Evolutionary conservation across 1,140 invertebrate genomes (phyloP).

Genomic region (Medauroidea extradentata): DNA sequence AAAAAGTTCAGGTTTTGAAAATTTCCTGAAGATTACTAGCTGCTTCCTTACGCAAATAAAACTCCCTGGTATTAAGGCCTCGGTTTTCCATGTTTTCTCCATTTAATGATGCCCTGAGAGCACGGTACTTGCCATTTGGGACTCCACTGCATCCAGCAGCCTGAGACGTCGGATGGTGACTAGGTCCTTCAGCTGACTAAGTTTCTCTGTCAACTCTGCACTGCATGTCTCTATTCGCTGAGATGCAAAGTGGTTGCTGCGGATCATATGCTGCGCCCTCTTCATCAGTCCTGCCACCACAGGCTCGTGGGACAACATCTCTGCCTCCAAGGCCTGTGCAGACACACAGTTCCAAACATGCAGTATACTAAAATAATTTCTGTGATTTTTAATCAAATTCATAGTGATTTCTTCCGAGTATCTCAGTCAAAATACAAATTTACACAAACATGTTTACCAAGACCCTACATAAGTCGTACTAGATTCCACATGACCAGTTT

Average conservation of each 20-base stretch:
- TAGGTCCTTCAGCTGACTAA: constrained; percentile 61
- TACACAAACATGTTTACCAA: neutral
- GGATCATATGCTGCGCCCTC: constrained; percentile 70
- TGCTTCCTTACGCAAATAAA: too few species aligned
- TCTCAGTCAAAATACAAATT: too few species aligned
- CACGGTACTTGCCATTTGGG: constrained; percentile 61
- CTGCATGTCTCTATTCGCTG: constrained; percentile 62
- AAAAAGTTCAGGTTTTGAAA: too few species aligned
- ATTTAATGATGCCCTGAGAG: neutral
- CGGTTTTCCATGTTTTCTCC: neutral
- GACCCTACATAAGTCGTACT: neutral
- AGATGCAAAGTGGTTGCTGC: constrained; percentile 78
- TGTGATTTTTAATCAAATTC: neutral
- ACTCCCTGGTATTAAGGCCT: too few species aligned
- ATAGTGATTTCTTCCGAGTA: too few species aligned
- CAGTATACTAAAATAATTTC: neutral
- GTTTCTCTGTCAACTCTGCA: constrained; percentile 58
- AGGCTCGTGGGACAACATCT: constrained; percentile 76
- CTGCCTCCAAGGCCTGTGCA: constrained; percentile 66
- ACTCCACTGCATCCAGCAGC: constrained; percentile 77
- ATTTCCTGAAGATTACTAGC: too few species aligned
- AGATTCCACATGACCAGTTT: neutral
- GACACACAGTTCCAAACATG: constrained; percentile 6
- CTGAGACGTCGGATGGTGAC: constrained; percentile 62
- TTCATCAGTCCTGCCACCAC: constrained; percentile 65